Conservation (phyloP, 2,888 invertebrate genomes). For the Xylophagus ater region DNA sequence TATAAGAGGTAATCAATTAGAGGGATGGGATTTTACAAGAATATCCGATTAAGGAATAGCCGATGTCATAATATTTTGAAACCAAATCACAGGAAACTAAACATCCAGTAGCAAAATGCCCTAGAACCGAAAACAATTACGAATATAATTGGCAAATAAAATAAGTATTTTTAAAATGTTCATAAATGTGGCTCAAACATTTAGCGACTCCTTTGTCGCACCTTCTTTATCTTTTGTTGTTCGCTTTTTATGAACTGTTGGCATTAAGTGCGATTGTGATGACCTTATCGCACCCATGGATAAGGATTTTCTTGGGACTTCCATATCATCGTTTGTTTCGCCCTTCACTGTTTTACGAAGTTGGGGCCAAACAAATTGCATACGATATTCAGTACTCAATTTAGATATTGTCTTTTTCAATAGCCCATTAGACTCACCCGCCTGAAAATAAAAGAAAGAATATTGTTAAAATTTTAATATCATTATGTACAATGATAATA, state of each 20-base stretch:
- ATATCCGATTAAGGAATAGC: too few relatives aligned
- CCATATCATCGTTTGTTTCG: slow-evolving; percentile 45
- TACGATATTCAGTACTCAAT: slow-evolving; percentile 75
- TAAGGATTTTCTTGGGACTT: slow-evolving; percentile 67
- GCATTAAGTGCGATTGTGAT: slow-evolving; percentile 40
- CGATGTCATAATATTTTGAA: slow-evolving; percentile 34
- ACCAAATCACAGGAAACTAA: too few relatives aligned
- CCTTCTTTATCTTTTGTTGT: slow-evolving; percentile 42
- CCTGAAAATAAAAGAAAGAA: slow-evolving; percentile 35
- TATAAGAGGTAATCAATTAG: too few relatives aligned
- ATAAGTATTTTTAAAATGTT: too few relatives aligned
- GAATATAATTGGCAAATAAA: too few relatives aligned
- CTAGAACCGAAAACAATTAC: too few relatives aligned
- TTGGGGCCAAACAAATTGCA: slow-evolving; percentile 82
- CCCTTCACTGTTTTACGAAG: slow-evolving; percentile 38
- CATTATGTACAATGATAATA: neutral
- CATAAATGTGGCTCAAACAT: slow-evolving; percentile 3
- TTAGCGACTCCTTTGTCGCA: slow-evolving; percentile 34
- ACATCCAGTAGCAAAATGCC: too few relatives aligned
- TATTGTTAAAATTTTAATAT: neutral
- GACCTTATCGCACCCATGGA: slow-evolving; percentile 77
- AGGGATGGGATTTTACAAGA: too few relatives aligned
- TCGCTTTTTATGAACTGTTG: slow-evolving; percentile 58
- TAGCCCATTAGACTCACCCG: slow-evolving; percentile 55
- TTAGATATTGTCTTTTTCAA: slow-evolving; percentile 59